Evolutionary conservation across 2,888 invertebrate species (phyloP).

Genomic region (Papilio elwesi): DNA sequence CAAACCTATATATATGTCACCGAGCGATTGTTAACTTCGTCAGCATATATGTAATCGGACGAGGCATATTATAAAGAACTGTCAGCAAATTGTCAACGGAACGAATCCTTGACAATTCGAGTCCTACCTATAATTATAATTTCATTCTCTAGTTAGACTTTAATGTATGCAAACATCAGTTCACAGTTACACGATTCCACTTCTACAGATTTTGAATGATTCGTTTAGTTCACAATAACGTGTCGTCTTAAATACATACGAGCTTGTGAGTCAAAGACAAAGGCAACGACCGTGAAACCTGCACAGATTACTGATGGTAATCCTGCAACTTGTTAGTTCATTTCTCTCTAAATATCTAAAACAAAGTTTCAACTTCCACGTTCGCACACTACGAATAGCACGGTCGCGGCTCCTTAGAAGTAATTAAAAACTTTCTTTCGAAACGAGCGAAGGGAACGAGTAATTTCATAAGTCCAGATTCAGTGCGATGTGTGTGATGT

Average conservation of each 20-base stretch:
- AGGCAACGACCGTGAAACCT: conserved; percentile 12
- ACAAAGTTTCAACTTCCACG: background rate
- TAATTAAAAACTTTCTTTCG: conserved; percentile 28
- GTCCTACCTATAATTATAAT: no score
- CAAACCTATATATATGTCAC: no score
- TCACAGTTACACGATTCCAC: no score
- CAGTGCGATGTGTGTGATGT: conserved; percentile 30
- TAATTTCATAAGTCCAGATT: conserved; percentile 30
- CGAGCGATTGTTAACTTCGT: no score
- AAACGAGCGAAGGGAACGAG: background rate
- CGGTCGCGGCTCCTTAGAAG: conserved; percentile 8
- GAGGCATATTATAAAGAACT: no score
- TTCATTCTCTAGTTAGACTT: no score
- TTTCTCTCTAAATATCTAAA: background rate
- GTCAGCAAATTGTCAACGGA: no score
- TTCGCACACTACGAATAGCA: background rate
- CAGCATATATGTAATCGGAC: no score
- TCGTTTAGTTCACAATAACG: background rate
- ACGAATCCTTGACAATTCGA: no score
- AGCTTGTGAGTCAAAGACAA: conserved; percentile 10
- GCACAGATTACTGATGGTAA: conserved; percentile 1
- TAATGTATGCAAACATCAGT: no score
- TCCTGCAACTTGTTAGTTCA: conserved; percentile 3
- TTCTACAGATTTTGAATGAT: no score
- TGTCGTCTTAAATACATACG: background rate